phyloP scores from a whole-genome alignment of 2,113 vertebrate species.

The Laticauda colubrina region DNA sequence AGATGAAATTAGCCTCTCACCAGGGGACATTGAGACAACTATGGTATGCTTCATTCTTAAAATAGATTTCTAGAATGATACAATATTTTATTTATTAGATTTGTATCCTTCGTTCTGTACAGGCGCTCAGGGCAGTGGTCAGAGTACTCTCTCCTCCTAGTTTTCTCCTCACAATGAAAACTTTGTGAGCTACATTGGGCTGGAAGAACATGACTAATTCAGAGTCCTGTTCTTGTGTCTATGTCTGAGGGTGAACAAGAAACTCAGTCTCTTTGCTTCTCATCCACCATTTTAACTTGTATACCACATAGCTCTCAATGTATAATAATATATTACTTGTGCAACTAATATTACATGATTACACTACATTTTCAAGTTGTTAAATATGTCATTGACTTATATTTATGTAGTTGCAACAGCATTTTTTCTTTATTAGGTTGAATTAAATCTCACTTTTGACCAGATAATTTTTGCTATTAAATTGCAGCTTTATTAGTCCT shows the following conservation, averaged over 20 bases:
- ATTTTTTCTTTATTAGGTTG: not conserved
- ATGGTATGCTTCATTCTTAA: slow-evolving; percentile 71
- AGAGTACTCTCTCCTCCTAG: not conserved
- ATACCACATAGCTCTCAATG: not conserved
- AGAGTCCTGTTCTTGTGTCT: not conserved
- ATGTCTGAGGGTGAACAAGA: not conserved
- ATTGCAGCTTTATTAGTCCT: not conserved
- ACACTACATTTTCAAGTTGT: not conserved
- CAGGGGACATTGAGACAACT: slow-evolving; percentile 83
- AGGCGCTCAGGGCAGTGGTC: not conserved
- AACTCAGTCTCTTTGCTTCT: not conserved
- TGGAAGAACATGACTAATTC: not conserved
- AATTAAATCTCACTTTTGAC: not conserved
- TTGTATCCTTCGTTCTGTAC: not conserved
- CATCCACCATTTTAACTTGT: not conserved
- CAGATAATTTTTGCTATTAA: not conserved
- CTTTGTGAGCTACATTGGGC: not conserved
- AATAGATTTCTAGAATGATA: not conserved
- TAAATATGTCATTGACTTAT: not conserved
- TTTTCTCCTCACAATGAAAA: not conserved
- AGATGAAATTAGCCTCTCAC: slow-evolving; percentile 89
- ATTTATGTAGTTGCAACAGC: not conserved
- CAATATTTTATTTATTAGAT: not conserved
- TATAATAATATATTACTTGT: not conserved
- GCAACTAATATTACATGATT: not conserved